Base-by-base conservation (phyloP, 2,888 invertebrate species). In the Cancer borealis region DNA sequence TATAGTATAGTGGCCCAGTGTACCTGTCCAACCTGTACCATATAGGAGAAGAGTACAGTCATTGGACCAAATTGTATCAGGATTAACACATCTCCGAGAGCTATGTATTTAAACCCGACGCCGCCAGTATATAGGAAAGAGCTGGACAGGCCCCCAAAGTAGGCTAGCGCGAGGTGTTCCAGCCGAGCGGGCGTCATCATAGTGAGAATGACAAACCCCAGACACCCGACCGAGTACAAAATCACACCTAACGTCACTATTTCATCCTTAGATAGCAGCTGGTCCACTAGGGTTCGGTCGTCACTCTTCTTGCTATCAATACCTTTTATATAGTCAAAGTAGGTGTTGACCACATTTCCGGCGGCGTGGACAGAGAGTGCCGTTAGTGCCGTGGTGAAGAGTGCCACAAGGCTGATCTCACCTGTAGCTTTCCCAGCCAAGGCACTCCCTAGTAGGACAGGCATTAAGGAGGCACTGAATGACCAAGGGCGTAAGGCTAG, bases 101-200 rank as follows among this genome's bases (percentile, higher is more conserved):
- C 99, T 96, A 99, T 99, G 96, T 99, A 99, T 96, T 99, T 99
- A 94, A 99, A 97, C 95, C 99, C 99, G 96, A 99, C 98, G 91
- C 99, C 99, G 94, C 99, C 99, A 0, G 99, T 99, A 96, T 99
- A 99, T n/a, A 99, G 97, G 97, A 99, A 99, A 96, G 99, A 99
- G 93, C 99, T 98, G 47, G 99, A 99, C 93, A 99, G 97, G 1
- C 99, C 99, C 93, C 99, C 99, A 97, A 99, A 99, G 96, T 99
- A 99, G 0, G 99, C 98, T 90, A 99, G 97, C 8, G 99, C 99
- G 96, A 99, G 97, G 96, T 99, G 99, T 96, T 99, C 99, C 98
- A 99, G 98, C 96, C 98, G 98, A 0, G 99, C 99, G 17, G 98
- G 98, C 92, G 99, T 99, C 95, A 98, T 97, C 95, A 97, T 97